A percentile compares a stretch with the other conserved stretches of the same genome.
phyloP scores from a whole-genome alignment of 2,113 vertebrate species.

The Eclectus roratus region DNA sequence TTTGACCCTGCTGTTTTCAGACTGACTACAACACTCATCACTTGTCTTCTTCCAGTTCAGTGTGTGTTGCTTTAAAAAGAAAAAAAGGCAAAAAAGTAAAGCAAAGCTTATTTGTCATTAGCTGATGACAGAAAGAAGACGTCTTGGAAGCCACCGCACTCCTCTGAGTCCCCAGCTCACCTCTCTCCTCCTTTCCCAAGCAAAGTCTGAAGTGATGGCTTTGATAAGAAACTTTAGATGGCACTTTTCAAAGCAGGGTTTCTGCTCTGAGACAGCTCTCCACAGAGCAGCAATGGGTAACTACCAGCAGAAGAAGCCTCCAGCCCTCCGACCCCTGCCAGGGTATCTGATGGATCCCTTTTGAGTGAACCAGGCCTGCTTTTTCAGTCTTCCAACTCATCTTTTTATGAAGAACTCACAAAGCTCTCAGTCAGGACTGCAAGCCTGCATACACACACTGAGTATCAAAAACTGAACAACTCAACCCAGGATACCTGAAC shows the following conservation, averaged over 20 bases:
- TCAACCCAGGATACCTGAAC: neutral
- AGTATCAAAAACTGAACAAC: neutral
- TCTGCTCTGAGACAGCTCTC: neutral
- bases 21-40: neutral
- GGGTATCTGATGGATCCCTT: neutral
- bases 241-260: neutral
- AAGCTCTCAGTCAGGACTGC: neutral
- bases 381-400: neutral
- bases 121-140: neutral
- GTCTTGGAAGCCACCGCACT: neutral
- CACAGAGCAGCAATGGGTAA: neutral
- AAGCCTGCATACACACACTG: neutral
- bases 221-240: neutral
- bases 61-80: neutral
- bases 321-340: neutral
- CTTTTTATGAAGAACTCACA: neutral
- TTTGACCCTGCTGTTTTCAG: neutral
- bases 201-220: neutral
- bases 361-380: neutral
- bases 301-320: neutral
- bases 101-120: neutral
- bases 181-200: neutral
- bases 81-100: neutral
- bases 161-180: neutral
- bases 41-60: neutral